Evolutionary conservation across 1,140 invertebrate genomes (phyloP).

Genomic region (Hyphantria cunea): DNA sequence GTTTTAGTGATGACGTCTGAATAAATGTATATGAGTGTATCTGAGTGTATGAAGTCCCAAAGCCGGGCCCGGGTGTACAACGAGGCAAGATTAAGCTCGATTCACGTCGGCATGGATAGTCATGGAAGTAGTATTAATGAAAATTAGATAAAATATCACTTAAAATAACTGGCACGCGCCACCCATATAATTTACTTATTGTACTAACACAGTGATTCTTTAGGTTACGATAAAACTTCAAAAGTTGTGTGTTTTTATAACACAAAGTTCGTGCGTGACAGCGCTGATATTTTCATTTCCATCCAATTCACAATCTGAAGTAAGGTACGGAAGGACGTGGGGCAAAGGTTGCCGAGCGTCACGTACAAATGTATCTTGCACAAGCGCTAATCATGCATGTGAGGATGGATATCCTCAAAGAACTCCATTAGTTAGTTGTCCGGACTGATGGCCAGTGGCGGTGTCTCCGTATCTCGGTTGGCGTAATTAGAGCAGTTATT

Average conservation of each 20-base stretch:
- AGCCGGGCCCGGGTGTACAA: background rate
- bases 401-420: constrained; percentile 61
- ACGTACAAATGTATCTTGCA: background rate
- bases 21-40: no score
- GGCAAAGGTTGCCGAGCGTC: background rate
- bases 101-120: constrained; percentile 10
- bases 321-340: background rate
- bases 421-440: constrained; percentile 70
- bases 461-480: constrained; percentile 15
- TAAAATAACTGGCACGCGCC: constrained; percentile 6
- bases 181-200: constrained; percentile 26
- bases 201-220: constrained; percentile 25
- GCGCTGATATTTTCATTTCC: background rate
- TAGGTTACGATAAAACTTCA: constrained; percentile 9
- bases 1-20: no score
- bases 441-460: constrained; percentile 23
- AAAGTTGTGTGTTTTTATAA: constrained; percentile 9
- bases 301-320: background rate
- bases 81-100: constrained; percentile 18
- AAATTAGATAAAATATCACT: constrained; percentile 14
- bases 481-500: constrained; percentile 81
- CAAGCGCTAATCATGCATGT: constrained; percentile 43
- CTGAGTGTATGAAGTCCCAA: background rate
- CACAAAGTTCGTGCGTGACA: background rate
- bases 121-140: constrained; percentile 6